Percentiles rank a stretch among this genome's conserved stretches.
phyloP scores from a whole-genome alignment of 2,113 vertebrate species.

The Pituophis catenifer region DNA sequence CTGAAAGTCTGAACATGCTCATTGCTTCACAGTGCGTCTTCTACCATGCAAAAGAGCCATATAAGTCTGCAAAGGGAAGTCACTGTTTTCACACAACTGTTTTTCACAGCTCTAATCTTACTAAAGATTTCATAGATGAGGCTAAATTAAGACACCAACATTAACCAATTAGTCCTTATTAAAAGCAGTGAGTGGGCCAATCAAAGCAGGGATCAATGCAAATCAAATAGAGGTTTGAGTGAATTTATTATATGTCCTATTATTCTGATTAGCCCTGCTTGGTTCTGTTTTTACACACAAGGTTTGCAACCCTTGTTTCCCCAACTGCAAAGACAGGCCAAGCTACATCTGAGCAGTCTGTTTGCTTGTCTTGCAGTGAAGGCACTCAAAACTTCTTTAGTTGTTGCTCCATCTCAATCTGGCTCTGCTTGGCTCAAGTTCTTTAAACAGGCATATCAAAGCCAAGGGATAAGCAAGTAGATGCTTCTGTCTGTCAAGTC shows the following conservation, averaged over 20 bases:
- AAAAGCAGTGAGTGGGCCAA: slow-evolving; percentile 13
- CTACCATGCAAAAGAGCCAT: not conserved
- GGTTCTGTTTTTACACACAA: slow-evolving; percentile 5
- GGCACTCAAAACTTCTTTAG: not conserved
- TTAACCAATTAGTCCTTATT: slow-evolving; percentile 29
- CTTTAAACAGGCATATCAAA: not conserved
- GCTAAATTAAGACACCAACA: slow-evolving; percentile 25
- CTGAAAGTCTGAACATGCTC: not conserved
- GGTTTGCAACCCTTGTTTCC: not conserved
- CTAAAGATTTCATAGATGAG: slow-evolving; percentile 11
- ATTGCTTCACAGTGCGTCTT: not conserved
- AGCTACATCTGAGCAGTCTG: not conserved
- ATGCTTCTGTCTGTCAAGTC: not conserved
- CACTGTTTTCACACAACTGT: not conserved
- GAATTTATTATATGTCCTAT: slow-evolving; percentile 11
- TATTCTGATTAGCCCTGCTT: slow-evolving; percentile 19
- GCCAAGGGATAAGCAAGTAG: not conserved
- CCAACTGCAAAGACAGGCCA: not conserved
- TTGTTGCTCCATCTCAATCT: not conserved
- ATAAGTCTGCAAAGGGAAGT: not conserved
- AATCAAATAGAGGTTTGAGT: slow-evolving; percentile 12
- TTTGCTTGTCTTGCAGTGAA: not conserved
- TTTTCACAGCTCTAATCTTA: not conserved
- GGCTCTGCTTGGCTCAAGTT: not conserved
- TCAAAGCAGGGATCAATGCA: slow-evolving; percentile 27